A percentile compares a stretch with the other conserved stretches of the same genome.
These are phyloP conservation scores for Empidonax traillii DNA, from an alignment of 2,113 vertebrate genomes.

Conservation along the genomic window DNA sequence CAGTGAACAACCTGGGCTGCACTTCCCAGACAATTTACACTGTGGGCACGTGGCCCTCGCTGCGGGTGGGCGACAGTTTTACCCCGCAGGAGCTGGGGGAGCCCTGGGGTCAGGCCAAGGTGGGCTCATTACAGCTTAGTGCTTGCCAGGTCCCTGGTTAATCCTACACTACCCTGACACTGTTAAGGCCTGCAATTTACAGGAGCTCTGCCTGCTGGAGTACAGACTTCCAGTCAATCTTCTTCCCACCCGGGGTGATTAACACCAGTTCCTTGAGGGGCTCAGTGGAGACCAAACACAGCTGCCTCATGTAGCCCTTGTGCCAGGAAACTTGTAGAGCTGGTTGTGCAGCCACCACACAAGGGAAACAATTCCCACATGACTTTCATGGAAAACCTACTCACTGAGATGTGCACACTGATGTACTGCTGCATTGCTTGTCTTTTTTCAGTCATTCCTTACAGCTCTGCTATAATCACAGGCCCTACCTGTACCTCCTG, in stretches of 20 bases:
- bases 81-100: neutral
- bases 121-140: neutral
- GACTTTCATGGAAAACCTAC: neutral
- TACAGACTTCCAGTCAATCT: neutral
- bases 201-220: neutral
- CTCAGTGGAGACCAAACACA: neutral
- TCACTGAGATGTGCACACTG: neutral
- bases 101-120: neutral
- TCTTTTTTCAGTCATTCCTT: neutral
- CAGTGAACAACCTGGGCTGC: accelerated
- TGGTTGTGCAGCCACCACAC: neutral
- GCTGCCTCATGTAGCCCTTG: accelerated
- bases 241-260: neutral
- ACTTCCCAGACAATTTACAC: too few species aligned
- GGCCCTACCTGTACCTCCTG: neutral
- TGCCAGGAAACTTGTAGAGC: neutral
- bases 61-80: accelerated
- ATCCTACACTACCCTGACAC: neutral
- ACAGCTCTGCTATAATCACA: neutral
- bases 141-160: neutral
- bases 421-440: neutral
- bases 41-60: accelerated
- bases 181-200: neutral
- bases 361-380: neutral
- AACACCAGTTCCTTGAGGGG: neutral